phyloP scores from a whole-genome alignment of 2,113 vertebrate genomes.

The Sebastes schlegelii region DNA sequence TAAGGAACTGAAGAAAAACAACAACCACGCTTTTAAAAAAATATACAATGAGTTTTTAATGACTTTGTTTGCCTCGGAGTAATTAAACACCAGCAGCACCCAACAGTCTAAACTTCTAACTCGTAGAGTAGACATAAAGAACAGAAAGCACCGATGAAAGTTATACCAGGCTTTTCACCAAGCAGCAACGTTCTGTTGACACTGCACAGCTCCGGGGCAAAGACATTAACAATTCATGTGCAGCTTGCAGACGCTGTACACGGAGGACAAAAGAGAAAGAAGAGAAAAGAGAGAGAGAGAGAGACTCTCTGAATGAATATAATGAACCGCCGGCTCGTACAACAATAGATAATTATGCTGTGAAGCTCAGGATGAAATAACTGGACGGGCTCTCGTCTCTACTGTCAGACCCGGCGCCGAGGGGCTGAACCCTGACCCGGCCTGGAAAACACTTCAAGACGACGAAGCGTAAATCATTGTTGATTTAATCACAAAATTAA shows the following conservation, averaged over 20 bases:
- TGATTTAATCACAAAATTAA: neutral
- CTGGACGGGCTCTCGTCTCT: neutral
- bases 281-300: neutral
- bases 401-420: neutral
- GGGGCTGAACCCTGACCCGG: neutral
- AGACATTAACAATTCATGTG: constrained; percentile 59
- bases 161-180: neutral
- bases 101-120: constrained; percentile 17
- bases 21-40: neutral
- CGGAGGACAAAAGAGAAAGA: constrained; percentile 16
- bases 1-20: neutral
- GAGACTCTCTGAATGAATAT: constrained; percentile 13
- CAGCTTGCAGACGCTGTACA: constrained; percentile 46
- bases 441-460: neutral
- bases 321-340: constrained; percentile 25
- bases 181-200: constrained; percentile 34
- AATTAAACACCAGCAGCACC: constrained; percentile 37
- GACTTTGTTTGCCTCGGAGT: constrained; percentile 12
- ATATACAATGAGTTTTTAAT: neutral
- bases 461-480: neutral
- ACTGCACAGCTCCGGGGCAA: constrained; percentile 46
- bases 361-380: constrained; percentile 5
- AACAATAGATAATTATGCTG: constrained; percentile 27
- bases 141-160: neutral
- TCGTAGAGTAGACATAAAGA: neutral